Evolutionary conservation across 2,888 invertebrate genomes (phyloP), one percentile per base, ranked within the genome.

Genomic region (Minunthozetes semirufus): DNA sequence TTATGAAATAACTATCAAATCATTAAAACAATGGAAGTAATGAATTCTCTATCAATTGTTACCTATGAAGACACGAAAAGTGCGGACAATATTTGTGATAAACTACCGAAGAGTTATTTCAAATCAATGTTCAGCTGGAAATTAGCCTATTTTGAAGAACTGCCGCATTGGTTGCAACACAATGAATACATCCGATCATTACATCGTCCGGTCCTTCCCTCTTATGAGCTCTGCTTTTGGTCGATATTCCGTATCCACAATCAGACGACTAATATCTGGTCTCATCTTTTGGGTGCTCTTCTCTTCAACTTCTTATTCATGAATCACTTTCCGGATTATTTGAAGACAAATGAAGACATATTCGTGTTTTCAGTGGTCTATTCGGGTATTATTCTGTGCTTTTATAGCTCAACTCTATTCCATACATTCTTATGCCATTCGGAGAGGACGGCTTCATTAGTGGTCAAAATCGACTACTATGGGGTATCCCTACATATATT

Each of bases 191-290:
- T 59, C 3, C 2, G 11, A 59, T 5, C 22, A 11, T 19, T 13
- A 2, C 19, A 59, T 25, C 17, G 59, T 2, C 59, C 59, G 19
- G 19, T 13, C 4, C 22, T 59, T 5, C n/a, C n/a, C 11, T 59
- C 59, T 22, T 59, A 59, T 59, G 25, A 59, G 19, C 22, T 22
- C 11, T 59, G 59, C 19, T 59, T 59, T n/a, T 59, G 59, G 59
- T 59, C 59, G 19, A 59, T 59, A 22, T 59, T 59, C 19, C 59
- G 59, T 22, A 13, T 59, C 4, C 59, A 59, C 59, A 59, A 59
- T 19, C 59, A 59, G 25, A 59, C 59, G 3, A 59, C 59, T 59
- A 59, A 59, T 59, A 59, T 59, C 4, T 59, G 59, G 59, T 22
- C 59, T 17, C 59, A 59, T 19, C 59, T 59, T 19, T 59, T 59